Evolutionary conservation across 2,797 vertebrate species (phyloP), one percentile per base, ranked within the genome.

Genomic region (Micromesistius poutassou): DNA sequence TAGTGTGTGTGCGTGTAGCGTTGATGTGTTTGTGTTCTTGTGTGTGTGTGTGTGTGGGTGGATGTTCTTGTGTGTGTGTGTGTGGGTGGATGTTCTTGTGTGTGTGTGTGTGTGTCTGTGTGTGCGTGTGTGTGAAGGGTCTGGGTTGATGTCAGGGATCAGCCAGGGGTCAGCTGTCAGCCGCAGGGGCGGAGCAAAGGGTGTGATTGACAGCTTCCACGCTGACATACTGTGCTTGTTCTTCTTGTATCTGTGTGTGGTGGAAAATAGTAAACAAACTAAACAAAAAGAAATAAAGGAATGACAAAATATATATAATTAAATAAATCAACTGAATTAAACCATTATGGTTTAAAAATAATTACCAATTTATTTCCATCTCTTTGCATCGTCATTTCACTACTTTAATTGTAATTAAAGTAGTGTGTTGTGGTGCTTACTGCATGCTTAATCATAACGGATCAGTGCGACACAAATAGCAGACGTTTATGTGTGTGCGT

Each of bases 141-240:
- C 80, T 82, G 2, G 78, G 79, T 83, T 91, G 87, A 89, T 89
- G 91, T 90, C 91, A 91, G 87, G 84, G 92, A 91, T 91, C 90
- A 93, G 81, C 77, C 82, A 81, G 85, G 83, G 93, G 93, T 94
- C 89, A 92, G 70, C 78, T 30, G 70, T 89, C 89, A 90, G 80
- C 84, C 83, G 74, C 0, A 62, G 80, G 82, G 86, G 84, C 25
- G 89, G 89, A 77, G 86, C 80, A 50, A 80, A 46, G 72, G 16
- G 19, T n/a, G 31, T 50, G 74, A 77, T 6, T 78, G 79, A 79
- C 84, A 81, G 75, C 42, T 74, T 72, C 5, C 42, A 74, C 25
- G 16, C 74, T 75, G 74, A 50, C 78, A 80, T 38, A 30, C 22
- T 83, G 30, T 25, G 2, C 38, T 50, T 12, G 28, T 46, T 75